Percentiles rank a stretch among this genome's conserved stretches.
phyloP scores from a whole-genome alignment of 2,888 invertebrate genomes.

The Helleia helle region DNA sequence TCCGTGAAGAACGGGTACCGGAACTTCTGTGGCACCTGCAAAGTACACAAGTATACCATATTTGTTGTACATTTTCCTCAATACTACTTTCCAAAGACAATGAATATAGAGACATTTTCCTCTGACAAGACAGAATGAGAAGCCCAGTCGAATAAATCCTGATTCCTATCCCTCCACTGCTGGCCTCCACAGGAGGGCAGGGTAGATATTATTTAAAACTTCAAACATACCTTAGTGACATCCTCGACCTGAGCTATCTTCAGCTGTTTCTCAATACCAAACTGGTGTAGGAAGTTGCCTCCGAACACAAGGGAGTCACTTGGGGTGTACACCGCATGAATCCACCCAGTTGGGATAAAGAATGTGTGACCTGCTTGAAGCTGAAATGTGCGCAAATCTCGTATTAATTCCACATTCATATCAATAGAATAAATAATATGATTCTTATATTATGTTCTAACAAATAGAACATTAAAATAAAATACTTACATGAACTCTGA shows the following conservation, averaged over 20 bases:
- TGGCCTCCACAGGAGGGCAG: too few species aligned
- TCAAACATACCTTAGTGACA: conserved; percentile 86
- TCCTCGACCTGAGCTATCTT: conserved; percentile 97
- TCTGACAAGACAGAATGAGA: too few species aligned
- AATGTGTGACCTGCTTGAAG: conserved; percentile 93
- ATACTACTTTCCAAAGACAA: too few species aligned
- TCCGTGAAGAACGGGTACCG: conserved; percentile 98
- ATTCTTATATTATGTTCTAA: too few species aligned
- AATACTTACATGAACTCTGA: conserved; percentile 79
- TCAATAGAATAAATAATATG: not conserved
- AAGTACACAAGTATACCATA: conserved; percentile 4
- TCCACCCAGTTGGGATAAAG: conserved; percentile 99
- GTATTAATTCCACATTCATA: too few species aligned
- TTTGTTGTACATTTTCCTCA: too few species aligned
- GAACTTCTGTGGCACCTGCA: conserved; percentile 94
- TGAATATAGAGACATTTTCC: too few species aligned
- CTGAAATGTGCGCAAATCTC: too few species aligned
- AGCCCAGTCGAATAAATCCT: too few species aligned
- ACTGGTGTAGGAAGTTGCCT: conserved; percentile 97
- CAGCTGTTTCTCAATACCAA: conserved; percentile 95
- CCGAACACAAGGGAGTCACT: conserved; percentile 97
- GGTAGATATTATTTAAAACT: too few species aligned
- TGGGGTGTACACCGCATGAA: conserved; percentile 98
- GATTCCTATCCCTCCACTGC: too few species aligned
- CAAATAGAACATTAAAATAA: too few species aligned